Evolutionary conservation across 2,888 invertebrate species (phyloP).

Genomic region (Melipona bicolor): DNA sequence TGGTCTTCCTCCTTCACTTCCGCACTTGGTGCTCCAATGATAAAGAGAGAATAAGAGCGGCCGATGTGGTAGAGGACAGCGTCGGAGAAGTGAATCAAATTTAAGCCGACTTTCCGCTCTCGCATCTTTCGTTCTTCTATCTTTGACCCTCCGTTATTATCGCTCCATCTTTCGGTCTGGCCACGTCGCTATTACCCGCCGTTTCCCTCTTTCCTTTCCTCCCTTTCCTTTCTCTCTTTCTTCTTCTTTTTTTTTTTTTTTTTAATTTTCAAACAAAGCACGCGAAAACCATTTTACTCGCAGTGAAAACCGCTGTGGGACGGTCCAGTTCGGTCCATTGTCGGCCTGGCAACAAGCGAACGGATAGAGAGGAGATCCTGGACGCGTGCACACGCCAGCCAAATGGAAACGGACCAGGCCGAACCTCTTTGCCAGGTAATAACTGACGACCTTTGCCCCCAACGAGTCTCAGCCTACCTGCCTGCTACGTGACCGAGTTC

Average conservation of each 20-base stretch:
- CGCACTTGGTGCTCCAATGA: conserved; percentile 51
- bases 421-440: conserved; percentile 60
- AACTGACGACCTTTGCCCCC: conserved; percentile 53
- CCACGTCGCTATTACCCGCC: conserved; percentile 17
- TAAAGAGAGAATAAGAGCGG: conserved; percentile 62
- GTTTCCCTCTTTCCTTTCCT: neutral
- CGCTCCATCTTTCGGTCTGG: conserved; percentile 28
- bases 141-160: conserved; percentile 20
- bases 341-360: conserved; percentile 48
- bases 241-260: neutral
- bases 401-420: conserved; percentile 56
- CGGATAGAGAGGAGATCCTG: conserved; percentile 4
- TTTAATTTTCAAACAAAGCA: conserved; percentile 61
- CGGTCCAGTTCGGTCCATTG: neutral
- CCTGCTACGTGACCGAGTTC: conserved; percentile 55
- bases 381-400: conserved; percentile 20
- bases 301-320: conserved; percentile 2
- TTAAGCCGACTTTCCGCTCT: conserved; percentile 61
- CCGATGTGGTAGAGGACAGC: conserved; percentile 12
- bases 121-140: neutral
- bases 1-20: conserved; percentile 62
- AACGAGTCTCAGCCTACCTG: conserved; percentile 49
- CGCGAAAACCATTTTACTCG: conserved; percentile 25
- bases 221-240: too few relatives aligned
- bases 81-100: conserved; percentile 69